Evolutionary conservation across 2,888 invertebrate species (phyloP).

Genomic region (Saturnia japonica): DNA sequence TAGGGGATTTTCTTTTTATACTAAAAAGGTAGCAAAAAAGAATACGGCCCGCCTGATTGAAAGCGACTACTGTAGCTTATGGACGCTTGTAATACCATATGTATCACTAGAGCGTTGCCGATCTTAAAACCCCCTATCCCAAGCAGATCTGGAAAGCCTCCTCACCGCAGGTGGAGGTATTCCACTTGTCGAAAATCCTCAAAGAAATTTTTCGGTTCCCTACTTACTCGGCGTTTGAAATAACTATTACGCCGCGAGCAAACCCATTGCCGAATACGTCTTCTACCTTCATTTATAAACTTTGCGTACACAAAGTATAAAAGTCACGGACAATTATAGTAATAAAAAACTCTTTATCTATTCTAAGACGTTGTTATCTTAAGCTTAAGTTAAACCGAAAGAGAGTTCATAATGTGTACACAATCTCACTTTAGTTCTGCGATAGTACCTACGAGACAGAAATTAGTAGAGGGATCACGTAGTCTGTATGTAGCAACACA

Average conservation of each 20-base stretch:
- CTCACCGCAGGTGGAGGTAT: too few relatives aligned
- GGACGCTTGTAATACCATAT: too few relatives aligned
- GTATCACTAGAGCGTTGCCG: too few relatives aligned
- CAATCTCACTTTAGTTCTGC: slow-evolving; percentile 39
- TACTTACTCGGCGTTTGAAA: neutral
- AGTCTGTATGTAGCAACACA: slow-evolving; percentile 22
- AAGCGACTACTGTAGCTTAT: too few relatives aligned
- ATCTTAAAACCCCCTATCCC: too few relatives aligned
- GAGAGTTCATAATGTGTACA: slow-evolving; percentile 27
- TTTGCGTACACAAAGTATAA: neutral
- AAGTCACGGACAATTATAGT: neutral
- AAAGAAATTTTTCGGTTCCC: too few relatives aligned
- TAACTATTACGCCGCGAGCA: neutral
- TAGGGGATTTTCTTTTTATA: too few relatives aligned
- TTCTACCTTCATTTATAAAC: neutral
- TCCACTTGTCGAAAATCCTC: too few relatives aligned
- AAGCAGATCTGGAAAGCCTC: too few relatives aligned
- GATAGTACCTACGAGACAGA: slow-evolving; percentile 34
- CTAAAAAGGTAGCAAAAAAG: too few relatives aligned
- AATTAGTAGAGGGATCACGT: slow-evolving; percentile 50
- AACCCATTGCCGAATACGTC: neutral
- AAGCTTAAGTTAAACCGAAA: neutral
- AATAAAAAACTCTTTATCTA: neutral
- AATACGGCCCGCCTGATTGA: too few relatives aligned
- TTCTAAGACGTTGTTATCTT: neutral